Percentiles rank a stretch among this genome's conserved stretches.
phyloP scores from a whole-genome alignment of 2,113 vertebrate species.

The Oryzias celebensis region DNA sequence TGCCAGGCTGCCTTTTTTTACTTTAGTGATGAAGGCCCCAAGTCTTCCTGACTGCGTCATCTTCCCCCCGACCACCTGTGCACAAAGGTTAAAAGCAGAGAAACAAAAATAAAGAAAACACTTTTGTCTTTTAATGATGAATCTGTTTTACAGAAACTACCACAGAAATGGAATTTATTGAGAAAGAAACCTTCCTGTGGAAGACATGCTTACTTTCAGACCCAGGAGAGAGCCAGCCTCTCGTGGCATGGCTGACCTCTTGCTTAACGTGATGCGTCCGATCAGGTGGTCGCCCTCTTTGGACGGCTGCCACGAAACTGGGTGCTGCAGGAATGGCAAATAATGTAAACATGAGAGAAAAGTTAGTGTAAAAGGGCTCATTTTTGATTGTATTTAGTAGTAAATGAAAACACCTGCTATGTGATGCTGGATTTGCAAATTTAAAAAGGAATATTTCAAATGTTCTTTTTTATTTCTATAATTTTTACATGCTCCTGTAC shows the following conservation, averaged over 20 bases:
- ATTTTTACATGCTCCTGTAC: too few species aligned
- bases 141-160: too few species aligned
- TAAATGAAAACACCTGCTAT: too few species aligned
- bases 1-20: slow-evolving; percentile 98
- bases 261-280: slow-evolving; percentile 95
- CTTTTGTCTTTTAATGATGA: too few species aligned
- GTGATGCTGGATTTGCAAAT: too few species aligned
- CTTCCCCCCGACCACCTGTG: slow-evolving; percentile 96
- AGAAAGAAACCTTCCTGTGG: background rate
- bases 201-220: slow-evolving; percentile 84
- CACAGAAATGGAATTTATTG: background rate
- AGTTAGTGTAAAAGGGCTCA: background rate
- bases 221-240: slow-evolving; percentile 94
- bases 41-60: slow-evolving; percentile 94
- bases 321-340: slow-evolving; percentile 80
- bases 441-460: too few species aligned
- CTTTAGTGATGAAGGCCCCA: slow-evolving; percentile 99
- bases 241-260: slow-evolving; percentile 93
- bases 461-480: too few species aligned
- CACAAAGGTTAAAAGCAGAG: background rate
- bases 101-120: background rate
- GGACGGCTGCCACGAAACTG: slow-evolving; percentile 97
- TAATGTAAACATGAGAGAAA: background rate
- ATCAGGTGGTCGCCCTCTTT: slow-evolving; percentile 98
- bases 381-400: too few species aligned